phyloP scores from a whole-genome alignment of 2,888 invertebrate genomes.

The Microplitis deprimator region DNA sequence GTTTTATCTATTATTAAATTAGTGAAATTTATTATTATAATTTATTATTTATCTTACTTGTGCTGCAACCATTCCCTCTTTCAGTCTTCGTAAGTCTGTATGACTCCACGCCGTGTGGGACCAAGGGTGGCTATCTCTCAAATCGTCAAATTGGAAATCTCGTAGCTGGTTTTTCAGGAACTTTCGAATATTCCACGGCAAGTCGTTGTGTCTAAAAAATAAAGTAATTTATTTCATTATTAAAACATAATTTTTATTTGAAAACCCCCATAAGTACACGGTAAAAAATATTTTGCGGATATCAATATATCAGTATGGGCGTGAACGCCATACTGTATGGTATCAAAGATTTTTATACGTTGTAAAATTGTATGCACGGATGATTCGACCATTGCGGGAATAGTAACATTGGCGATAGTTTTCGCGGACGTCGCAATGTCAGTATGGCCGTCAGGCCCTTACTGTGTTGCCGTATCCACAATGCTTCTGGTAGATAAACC shows the following conservation, averaged over 20 bases:
- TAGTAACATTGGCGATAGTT: too few species aligned
- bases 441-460: too few species aligned
- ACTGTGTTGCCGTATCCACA: too few species aligned
- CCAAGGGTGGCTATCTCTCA: slow-evolving; percentile 81
- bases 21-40: not conserved
- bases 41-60: slow-evolving; percentile 75
- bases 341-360: too few species aligned
- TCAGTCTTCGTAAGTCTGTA: slow-evolving; percentile 83
- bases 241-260: not conserved
- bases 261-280: too few species aligned
- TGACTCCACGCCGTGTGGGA: slow-evolving; percentile 83
- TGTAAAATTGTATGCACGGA: too few species aligned
- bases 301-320: too few species aligned
- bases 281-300: too few species aligned
- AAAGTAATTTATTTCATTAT: not conserved
- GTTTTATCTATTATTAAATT: not conserved
- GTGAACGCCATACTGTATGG: too few species aligned
- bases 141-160: slow-evolving; percentile 84
- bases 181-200: slow-evolving; percentile 92
- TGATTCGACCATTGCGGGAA: too few species aligned
- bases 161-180: slow-evolving; percentile 90
- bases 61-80: slow-evolving; percentile 83
- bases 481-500: too few species aligned
- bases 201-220: slow-evolving; percentile 84
- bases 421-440: too few species aligned